Base-by-base conservation (phyloP, 2,113 vertebrate genomes). In the Leptocoma aspasia region DNA sequence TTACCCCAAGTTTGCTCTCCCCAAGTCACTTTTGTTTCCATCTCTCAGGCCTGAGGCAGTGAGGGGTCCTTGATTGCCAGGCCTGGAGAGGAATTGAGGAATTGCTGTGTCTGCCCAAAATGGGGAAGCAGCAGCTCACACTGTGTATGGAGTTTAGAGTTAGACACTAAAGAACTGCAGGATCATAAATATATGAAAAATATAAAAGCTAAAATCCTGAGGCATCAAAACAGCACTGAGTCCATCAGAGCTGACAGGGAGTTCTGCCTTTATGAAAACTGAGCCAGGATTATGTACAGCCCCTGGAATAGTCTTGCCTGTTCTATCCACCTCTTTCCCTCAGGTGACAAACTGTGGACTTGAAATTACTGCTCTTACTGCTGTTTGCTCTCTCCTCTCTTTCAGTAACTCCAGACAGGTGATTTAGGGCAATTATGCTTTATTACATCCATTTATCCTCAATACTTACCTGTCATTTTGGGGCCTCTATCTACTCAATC, bases 401-500 rank as follows among this genome's bases (percentile, higher is more conserved):
- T 83, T 81, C 66, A 85, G 59, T 39, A 79, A 77, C 68, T 73
- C 47, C 47, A 92, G 91, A 80, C 64, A 73, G 91, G 86, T 89
- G 79, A 86, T 90, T 93, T 78, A 81, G 47, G 64, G 60, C 64
- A 90, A 77, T 96, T 95, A 83, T 1, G 1, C 42, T 85, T 94
- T 93, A 92, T 88, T 89, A 70, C 35, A 77, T 37, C 17, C 37
- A 57, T 95, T 75, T 93, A 77, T 87, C 50, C 53, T 89, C 8
- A 22, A 44, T 77, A 66, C 35, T 66, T 60, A 50, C 50, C 71
- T 81, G 89, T 73, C 64, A 44, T 78, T 70, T 70, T 77, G 35
- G 69, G 82, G 39, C 13, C 64, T 90, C 47, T 75, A 7, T 42
- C 68, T 76, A 33, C 27, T 70, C 56, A 86, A 39, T 90, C 86